These are phyloP conservation scores for Autographa pulchrina DNA, from an alignment of 2,888 invertebrate genomes.

Conservation along the genomic window DNA sequence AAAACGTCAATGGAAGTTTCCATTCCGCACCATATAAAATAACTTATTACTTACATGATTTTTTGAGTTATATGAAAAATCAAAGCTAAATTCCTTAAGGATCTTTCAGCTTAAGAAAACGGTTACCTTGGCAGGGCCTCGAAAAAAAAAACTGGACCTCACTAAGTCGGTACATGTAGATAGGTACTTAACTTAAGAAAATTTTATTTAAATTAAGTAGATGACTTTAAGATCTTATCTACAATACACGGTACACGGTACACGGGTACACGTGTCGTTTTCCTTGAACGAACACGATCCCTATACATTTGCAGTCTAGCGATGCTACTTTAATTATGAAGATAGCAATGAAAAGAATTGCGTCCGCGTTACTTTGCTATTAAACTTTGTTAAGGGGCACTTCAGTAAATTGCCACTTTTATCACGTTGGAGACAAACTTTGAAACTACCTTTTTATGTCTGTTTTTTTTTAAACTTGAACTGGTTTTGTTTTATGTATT, in stretches of 20 bases:
- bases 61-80: no score
- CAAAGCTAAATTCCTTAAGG: no score
- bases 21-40: no score
- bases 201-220: no score
- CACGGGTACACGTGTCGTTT: background rate
- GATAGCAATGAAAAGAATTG: constrained; percentile 10
- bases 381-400: constrained; percentile 10
- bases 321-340: background rate
- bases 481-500: background rate
- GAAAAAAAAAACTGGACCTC: no score
- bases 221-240: background rate
- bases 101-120: no score
- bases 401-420: background rate
- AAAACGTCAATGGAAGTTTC: no score
- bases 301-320: background rate
- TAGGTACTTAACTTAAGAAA: no score
- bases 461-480: background rate
- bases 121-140: no score
- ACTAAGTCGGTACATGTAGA: no score
- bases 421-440: background rate
- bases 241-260: constrained; percentile 1
- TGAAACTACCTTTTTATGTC: background rate
- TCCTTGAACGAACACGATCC: background rate
- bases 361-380: constrained; percentile 22
- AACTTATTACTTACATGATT: no score